These are phyloP conservation scores for Aviceda subcristata DNA, from an alignment of 2,113 vertebrate genomes.

Conservation along the genomic window DNA sequence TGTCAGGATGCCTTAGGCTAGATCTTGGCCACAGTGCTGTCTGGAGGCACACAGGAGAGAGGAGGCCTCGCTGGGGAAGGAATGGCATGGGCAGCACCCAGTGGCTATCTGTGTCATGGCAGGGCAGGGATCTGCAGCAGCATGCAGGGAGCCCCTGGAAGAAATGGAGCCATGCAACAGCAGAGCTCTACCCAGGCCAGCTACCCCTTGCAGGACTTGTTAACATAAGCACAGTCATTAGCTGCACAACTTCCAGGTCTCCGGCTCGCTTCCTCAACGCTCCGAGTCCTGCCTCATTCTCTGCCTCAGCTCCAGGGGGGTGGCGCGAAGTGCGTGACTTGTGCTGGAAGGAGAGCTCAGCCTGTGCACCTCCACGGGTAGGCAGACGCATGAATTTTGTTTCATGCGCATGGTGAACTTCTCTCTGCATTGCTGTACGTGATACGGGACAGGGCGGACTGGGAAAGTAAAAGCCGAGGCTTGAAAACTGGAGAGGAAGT, in stretches of 20 bases:
- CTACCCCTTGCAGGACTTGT: background rate
- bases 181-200: background rate
- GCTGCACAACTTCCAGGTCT: background rate
- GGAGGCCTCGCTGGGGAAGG: background rate
- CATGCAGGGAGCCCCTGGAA: background rate
- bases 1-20: background rate
- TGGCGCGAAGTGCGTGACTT: background rate
- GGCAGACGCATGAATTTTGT: background rate
- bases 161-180: background rate
- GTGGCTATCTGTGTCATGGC: background rate
- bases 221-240: background rate
- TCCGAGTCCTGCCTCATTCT: background rate
- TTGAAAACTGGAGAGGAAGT: background rate
- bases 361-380: background rate
- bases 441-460: background rate
- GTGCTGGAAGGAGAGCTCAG: background rate
- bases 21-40: background rate
- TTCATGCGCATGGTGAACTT: background rate
- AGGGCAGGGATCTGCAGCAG: background rate
- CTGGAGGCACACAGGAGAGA: background rate
- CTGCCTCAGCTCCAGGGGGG: background rate
- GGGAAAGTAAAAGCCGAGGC: background rate
- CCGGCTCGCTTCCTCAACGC: background rate
- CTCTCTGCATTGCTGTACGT: background rate
- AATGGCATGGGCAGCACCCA: background rate